phyloP scores from a whole-genome alignment of 2,888 invertebrate species.

The Drosophila sordidula region DNA sequence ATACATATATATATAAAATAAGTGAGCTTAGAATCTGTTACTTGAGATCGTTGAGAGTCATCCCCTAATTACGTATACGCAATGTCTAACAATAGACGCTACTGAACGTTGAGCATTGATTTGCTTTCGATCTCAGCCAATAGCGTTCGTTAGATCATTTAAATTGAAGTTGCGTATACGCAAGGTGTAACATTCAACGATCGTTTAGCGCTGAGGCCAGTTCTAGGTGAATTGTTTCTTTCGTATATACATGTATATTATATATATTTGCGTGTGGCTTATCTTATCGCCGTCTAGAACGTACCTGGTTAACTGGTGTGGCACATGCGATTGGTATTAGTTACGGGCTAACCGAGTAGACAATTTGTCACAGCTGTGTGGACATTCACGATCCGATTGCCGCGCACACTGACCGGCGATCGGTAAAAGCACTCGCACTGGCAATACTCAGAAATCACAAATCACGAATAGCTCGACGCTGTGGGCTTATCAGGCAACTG shows the following conservation, averaged over 20 bases:
- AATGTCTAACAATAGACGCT: not conserved
- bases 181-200: slow-evolving; percentile 15
- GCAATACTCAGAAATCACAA: slow-evolving; percentile 4
- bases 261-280: slow-evolving; percentile 11
- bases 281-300: slow-evolving; percentile 56
- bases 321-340: slow-evolving; percentile 43
- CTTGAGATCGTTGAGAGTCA: not conserved
- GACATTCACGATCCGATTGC: slow-evolving; percentile 23
- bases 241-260: not conserved
- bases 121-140: not conserved
- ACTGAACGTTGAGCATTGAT: not conserved
- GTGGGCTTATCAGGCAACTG: slow-evolving; percentile 17
- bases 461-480: slow-evolving; percentile 2
- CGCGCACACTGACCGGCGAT: slow-evolving; percentile 16
- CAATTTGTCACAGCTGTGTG: slow-evolving; percentile 35
- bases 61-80: slow-evolving; percentile 11
- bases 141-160: slow-evolving; percentile 1
- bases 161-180: slow-evolving; percentile 34
- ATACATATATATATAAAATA: too few species aligned
- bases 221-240: slow-evolving; percentile 6
- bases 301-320: slow-evolving; percentile 40
- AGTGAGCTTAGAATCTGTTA: too few species aligned
- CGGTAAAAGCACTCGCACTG: not conserved
- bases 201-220: slow-evolving; percentile 20
- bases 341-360: not conserved